phyloP scores from a whole-genome alignment of 2,888 invertebrate species.

The Rhagophthalmus giganteus region DNA sequence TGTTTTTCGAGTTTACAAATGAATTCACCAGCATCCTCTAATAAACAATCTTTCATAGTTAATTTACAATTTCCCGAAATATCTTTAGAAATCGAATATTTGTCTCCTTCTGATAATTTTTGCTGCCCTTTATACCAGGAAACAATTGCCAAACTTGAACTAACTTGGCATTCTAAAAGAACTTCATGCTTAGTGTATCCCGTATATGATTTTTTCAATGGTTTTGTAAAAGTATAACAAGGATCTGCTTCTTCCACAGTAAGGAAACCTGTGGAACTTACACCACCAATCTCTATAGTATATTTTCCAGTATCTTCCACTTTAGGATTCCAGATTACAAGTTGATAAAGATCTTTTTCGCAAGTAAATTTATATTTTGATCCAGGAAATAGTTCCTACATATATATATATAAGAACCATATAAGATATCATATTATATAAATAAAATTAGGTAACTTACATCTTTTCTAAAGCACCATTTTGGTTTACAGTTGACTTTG shows the following conservation, averaged over 20 bases:
- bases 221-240: slow-evolving; percentile 88
- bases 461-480: slow-evolving; percentile 90
- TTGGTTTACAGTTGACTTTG: slow-evolving; percentile 92
- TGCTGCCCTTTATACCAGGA: slow-evolving; percentile 86
- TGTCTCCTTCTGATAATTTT: slow-evolving; percentile 76
- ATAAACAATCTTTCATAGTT: slow-evolving; percentile 76
- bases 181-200: slow-evolving; percentile 91
- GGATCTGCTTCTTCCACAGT: slow-evolving; percentile 98
- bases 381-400: slow-evolving; percentile 92
- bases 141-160: slow-evolving; percentile 91
- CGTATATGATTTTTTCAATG: slow-evolving; percentile 83
- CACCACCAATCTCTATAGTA: slow-evolving; percentile 90
- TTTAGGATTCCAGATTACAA: slow-evolving; percentile 88
- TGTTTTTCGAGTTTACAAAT: slow-evolving; percentile 87
- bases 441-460: no score
- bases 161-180: slow-evolving; percentile 90
- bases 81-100: slow-evolving; percentile 88
- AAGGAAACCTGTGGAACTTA: slow-evolving; percentile 85
- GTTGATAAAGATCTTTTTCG: slow-evolving; percentile 87
- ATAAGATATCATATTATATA: no score
- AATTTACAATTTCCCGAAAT: slow-evolving; percentile 88
- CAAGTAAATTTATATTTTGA: slow-evolving; percentile 95
- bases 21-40: slow-evolving; percentile 89
- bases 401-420: no score
- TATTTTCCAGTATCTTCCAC: slow-evolving; percentile 98